Conservation (phyloP, 2,888 invertebrate genomes). For the Torymus tubicola region DNA sequence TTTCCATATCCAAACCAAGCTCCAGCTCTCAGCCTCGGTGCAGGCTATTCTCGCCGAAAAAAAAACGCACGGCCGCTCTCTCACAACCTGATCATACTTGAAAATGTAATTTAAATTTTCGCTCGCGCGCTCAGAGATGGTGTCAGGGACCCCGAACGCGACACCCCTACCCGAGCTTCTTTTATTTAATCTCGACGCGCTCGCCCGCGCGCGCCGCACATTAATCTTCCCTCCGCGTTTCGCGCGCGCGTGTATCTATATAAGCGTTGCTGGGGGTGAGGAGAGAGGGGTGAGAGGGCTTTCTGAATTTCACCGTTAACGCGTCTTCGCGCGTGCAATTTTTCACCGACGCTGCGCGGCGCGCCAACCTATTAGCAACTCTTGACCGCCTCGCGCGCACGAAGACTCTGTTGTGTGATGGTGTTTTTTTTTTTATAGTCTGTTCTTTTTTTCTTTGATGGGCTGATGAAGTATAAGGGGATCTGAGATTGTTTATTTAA, state of each 20-base stretch:
- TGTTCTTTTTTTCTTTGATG: no score
- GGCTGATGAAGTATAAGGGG: no score
- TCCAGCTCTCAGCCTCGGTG: no score
- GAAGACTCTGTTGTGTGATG: neutral
- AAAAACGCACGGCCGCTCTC: neutral
- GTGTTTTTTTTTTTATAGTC: neutral
- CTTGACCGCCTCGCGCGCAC: conserved; percentile 4
- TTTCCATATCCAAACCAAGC: no score
- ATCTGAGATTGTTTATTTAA: no score
- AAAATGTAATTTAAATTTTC: conserved; percentile 18
- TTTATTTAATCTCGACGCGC: conserved; percentile 42
- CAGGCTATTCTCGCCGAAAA: neutral
- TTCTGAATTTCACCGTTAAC: no score
- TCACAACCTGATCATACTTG: conserved; percentile 5
- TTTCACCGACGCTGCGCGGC: conserved; percentile 24
- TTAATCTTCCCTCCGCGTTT: conserved; percentile 27
- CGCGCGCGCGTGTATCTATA: neutral
- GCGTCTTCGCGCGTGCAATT: conserved; percentile 15
- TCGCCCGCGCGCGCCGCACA: conserved; percentile 25
- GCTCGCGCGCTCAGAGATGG: no score
- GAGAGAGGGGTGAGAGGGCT: no score
- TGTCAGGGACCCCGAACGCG: no score
- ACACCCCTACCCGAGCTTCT: neutral
- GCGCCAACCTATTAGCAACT: conserved; percentile 40
- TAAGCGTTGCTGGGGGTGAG: no score